phyloP scores from a whole-genome alignment of 2,888 invertebrate genomes.

The Aphidoletes aphidimyza region DNA sequence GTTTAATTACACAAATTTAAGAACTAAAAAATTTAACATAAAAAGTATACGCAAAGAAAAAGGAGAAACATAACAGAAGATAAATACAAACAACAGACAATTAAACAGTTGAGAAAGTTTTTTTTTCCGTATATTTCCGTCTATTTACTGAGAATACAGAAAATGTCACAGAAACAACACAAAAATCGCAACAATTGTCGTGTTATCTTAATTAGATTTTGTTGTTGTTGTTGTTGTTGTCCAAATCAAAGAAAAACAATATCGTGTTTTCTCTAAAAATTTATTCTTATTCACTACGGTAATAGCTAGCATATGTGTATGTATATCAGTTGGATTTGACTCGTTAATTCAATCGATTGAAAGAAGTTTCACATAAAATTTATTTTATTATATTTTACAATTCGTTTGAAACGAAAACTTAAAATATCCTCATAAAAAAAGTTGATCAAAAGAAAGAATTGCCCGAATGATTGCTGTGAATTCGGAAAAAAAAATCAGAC shows the following conservation, averaged over 20 bases:
- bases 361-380: background rate
- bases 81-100: background rate
- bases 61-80: background rate
- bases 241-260: background rate
- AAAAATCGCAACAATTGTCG: constrained; percentile 21
- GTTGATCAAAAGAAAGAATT: background rate
- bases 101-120: constrained; percentile 46
- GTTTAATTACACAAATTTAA: background rate
- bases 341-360: background rate
- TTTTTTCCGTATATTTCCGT: constrained; percentile 40
- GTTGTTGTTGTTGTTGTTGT: no score
- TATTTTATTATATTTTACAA: background rate
- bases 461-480: constrained; percentile 30
- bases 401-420: background rate
- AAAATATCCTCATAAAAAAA: background rate
- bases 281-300: constrained; percentile 1
- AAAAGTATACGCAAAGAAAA: background rate
- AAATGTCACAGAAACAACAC: constrained; percentile 35
- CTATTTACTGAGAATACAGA: constrained; percentile 34
- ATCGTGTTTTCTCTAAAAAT: background rate
- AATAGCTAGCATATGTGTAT: constrained; percentile 7
- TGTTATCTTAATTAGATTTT: constrained; percentile 25
- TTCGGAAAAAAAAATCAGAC: background rate
- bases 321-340: background rate
- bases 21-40: background rate